Evolutionary conservation across 2,113 vertebrate species (phyloP).

Genomic region (Thoracochromis brauschi): DNA sequence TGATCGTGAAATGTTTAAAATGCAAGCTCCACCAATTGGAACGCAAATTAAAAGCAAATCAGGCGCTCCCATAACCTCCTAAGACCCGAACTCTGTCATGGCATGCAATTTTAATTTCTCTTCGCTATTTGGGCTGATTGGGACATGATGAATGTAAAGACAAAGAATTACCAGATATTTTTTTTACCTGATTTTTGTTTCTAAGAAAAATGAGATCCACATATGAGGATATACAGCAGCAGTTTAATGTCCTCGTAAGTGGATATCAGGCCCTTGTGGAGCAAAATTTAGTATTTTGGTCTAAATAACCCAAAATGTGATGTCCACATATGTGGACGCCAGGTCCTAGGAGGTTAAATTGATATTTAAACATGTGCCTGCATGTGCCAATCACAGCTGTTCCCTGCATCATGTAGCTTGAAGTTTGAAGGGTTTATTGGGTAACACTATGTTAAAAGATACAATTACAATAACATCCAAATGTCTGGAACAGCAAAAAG

Average conservation of each 20-base stretch:
- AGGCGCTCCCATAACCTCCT: background rate
- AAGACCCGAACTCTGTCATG: background rate
- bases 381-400: background rate
- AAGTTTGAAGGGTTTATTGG: background rate
- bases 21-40: background rate
- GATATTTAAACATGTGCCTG: background rate
- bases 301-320: background rate
- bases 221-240: background rate
- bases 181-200: background rate
- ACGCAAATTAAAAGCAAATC: background rate
- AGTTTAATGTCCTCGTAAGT: background rate
- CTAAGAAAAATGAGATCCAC: background rate
- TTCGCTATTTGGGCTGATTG: background rate
- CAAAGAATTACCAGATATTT: background rate
- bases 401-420: background rate
- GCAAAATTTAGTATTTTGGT: background rate
- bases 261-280: background rate
- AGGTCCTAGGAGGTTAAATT: background rate
- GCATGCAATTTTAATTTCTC: background rate
- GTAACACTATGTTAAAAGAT: background rate
- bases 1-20: background rate
- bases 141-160: background rate
- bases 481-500: background rate
- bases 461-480: background rate
- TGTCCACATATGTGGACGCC: background rate